A percentile compares a stretch with the other conserved stretches of the same genome.
Evolutionary conservation across 2,113 vertebrate species (phyloP).

Genomic region (Tachuris rubrigastra): DNA sequence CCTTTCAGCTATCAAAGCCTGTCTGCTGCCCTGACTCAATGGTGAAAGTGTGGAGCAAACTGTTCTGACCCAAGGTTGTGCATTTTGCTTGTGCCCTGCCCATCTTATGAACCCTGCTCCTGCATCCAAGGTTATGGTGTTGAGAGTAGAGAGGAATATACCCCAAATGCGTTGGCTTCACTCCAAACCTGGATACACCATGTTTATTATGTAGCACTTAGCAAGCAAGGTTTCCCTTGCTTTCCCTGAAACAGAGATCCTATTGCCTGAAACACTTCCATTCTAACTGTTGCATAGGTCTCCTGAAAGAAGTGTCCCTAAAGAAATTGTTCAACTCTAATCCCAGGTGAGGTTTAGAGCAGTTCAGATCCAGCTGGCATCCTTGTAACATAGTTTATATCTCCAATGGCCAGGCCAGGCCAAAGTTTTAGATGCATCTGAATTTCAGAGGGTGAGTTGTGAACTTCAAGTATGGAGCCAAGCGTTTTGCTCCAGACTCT

Average conservation of each 20-base stretch:
- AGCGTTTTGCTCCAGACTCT: neutral
- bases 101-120: neutral
- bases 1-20: neutral
- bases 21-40: fast-evolving
- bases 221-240: neutral
- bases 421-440: neutral
- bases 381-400: neutral
- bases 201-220: neutral
- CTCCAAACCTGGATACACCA: neutral
- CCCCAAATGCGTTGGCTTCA: neutral
- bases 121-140: neutral
- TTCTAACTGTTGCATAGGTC: neutral
- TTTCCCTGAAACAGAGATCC: neutral
- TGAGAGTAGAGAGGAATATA: neutral
- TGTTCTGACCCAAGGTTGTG: neutral
- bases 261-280: neutral
- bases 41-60: neutral
- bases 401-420: neutral
- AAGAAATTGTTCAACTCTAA: neutral
- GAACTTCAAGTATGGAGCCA: neutral
- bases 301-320: neutral
- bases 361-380: neutral
- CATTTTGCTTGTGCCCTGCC: neutral
- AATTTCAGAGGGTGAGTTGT: neutral
- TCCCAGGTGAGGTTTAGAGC: neutral